phyloP scores from a whole-genome alignment of 2,797 vertebrate genomes.

The Falco peregrinus region DNA sequence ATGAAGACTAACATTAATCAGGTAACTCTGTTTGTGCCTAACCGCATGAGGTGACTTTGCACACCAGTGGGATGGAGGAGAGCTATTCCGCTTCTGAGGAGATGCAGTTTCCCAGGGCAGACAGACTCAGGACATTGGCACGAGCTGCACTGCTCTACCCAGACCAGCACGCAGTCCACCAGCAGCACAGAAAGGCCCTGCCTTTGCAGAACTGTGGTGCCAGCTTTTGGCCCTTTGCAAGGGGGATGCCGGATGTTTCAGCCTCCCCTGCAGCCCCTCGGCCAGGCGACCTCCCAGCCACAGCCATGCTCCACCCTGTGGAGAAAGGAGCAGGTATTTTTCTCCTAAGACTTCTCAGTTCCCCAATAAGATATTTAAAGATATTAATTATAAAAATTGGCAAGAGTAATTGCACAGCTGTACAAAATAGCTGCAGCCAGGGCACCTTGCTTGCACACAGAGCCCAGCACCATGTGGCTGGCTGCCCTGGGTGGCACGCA shows the following conservation, averaged over 20 bases:
- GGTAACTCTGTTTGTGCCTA: background rate
- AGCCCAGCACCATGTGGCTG: background rate
- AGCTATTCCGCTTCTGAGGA: background rate
- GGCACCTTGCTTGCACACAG: background rate
- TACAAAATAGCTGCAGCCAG: background rate
- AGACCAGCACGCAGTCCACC: background rate
- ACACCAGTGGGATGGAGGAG: background rate
- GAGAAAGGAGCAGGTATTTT: background rate
- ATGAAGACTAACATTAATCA: background rate
- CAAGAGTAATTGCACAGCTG: background rate
- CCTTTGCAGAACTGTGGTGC: fast-evolving
- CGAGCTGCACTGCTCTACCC: background rate
- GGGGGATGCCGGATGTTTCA: background rate
- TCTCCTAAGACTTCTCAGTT: background rate
- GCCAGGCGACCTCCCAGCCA: background rate
- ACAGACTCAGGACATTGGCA: background rate
- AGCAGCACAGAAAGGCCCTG: background rate
- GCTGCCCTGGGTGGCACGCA: background rate
- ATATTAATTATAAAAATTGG: background rate
- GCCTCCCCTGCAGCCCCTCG: background rate
- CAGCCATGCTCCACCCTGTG: background rate
- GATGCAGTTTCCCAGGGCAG: background rate
- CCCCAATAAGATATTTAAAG: background rate
- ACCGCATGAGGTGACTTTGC: background rate
- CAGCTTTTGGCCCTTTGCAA: background rate